Evolutionary conservation across 2,797 vertebrate genomes (phyloP).

Genomic region (Bradypodion ventrale): DNA sequence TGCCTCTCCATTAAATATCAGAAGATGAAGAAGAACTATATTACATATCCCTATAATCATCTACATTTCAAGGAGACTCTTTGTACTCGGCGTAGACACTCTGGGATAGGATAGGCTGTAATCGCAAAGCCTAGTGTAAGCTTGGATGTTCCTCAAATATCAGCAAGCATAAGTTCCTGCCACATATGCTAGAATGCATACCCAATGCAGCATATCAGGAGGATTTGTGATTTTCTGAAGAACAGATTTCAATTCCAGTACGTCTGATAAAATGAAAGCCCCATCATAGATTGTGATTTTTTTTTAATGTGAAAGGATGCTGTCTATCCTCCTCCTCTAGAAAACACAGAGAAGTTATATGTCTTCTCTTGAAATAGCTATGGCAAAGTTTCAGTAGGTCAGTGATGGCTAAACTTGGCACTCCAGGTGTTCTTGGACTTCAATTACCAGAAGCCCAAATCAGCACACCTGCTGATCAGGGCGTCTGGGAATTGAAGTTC

Average conservation of each 20-base stretch:
- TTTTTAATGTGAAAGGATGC: background rate
- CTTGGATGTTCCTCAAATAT: background rate
- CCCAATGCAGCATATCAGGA: background rate
- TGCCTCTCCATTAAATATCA: no score
- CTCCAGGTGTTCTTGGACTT: no score
- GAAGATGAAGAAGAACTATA: background rate
- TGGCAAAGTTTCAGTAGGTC: no score
- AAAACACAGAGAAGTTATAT: slow-evolving; percentile 30
- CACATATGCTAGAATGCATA: background rate
- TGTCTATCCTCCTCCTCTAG: background rate
- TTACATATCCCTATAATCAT: background rate
- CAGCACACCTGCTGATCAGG: no score
- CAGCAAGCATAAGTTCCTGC: background rate
- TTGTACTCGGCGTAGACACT: background rate
- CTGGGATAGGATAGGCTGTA: background rate
- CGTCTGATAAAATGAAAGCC: background rate
- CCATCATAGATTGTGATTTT: background rate
- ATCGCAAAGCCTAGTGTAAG: background rate
- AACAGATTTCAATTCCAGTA: background rate
- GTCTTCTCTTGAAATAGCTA: slow-evolving; percentile 43
- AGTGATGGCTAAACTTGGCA: no score
- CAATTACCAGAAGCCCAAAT: no score
- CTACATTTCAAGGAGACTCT: background rate
- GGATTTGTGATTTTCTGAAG: background rate
- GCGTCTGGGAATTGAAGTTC: no score